Base-by-base conservation (phyloP, 2,797 vertebrate genomes). In the Tinamus major region DNA sequence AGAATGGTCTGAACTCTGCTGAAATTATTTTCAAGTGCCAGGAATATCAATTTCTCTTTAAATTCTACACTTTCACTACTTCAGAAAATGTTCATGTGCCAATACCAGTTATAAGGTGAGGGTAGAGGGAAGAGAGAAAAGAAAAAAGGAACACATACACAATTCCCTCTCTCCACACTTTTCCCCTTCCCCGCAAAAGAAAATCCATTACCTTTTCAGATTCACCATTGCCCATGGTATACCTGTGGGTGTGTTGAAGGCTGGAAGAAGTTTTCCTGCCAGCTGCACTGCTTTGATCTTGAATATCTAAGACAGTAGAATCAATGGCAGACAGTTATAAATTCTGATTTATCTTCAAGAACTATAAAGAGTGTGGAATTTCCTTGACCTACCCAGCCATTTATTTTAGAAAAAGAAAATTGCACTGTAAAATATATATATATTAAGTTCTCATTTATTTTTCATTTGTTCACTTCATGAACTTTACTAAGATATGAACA, bases 201-300 rank as follows among this genome's bases (percentile, higher is more conserved):
- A 90, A 96, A 94, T 7, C 80, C 26, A 83, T 97, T 94, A 99
- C 99, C 99, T 99, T 98, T 99, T 99, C 70, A 99, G 98, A 97
- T 99, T 99, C 94, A 99, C 99, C 99, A 99, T 99, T 94, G 99
- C 99, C 99, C 99, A 99, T 74, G 99, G 99, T 98, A 99, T 99
- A 68, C 99, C 99, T 17, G 99, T 99, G 29, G 99, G 99, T 70
- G 99, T 99, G 96, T 99, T 99, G 95, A 99, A 99, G 61, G 99
- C 99, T 91, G 99, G 99, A 92, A 99, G 98, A 82, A 99, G 98
- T 95, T 99, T 99, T 97, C 99, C 99, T 27, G 99, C 99, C 76
- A 99, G 95, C 79, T 99, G 98, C 42, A 99, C 99, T 6, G 99
- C 99, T 98, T 99, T 99, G 87, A 99, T 96, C 97, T 99, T 99